Base-by-base conservation (phyloP, 2,888 invertebrate species). In the Meiosimyza platycephala region DNA sequence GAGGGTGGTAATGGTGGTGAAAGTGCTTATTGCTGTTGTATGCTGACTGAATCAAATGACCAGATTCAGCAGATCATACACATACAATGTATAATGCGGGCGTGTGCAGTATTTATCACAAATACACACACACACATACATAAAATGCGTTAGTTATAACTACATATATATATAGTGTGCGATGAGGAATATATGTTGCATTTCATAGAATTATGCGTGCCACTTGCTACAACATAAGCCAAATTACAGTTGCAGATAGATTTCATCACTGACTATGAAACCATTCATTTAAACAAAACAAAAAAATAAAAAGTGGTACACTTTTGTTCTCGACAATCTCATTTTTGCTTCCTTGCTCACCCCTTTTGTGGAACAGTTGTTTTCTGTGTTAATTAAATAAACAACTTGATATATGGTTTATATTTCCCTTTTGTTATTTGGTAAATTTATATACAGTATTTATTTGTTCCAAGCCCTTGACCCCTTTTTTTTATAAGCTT, bases 11-110 rank as follows among this genome's bases (percentile, higher is more conserved):
- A 18, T 47, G 16, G 16, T 15, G 50, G 47, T 28, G 68, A 28
- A 60, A 59, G 59, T 69, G 59, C 16, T 60, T 28, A 18, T 50
- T 57, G n/a, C n/a, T 33, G 13, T 69, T 69, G 47, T 62, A 63
- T 50, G 33, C n/a, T 62, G 18, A 33, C 18, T 9, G 67, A 67
- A 50, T 47, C 48, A 48, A 57, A 68, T 48, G 22, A 55, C 16
- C 66, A 40, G 54, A 51, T 51, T 64, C 51, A 40, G 47, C 63
- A 47, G 18, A 18, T 48, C 47, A n/a, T 18, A 40, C 62, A 18
- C 40, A 16, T 52, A 9, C 40, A 62, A 40, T 22, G 22, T 51
- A 68, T 40, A 40, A 40, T 68, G 68, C 68, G 68, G 68, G 68
- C 16, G 47, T 47, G 22, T 15, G 40, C 16, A 50, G 70, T 33